phyloP scores from a whole-genome alignment of 2,888 invertebrate genomes.

The Acanthoscelides obtectus region DNA sequence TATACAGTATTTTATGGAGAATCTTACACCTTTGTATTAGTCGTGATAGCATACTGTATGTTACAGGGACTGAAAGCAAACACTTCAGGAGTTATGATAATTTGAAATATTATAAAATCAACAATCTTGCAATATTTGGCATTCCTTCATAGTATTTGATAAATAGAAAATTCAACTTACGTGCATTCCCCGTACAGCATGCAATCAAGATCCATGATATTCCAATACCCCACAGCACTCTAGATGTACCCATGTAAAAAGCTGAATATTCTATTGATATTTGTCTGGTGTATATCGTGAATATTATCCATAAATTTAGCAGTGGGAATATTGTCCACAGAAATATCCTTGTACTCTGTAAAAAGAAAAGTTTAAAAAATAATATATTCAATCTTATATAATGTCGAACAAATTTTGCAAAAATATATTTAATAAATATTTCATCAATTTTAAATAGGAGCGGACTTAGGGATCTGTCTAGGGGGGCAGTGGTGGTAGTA shows the following conservation, averaged over 20 bases:
- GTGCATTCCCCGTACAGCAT: conserved; percentile 52
- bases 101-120: no score
- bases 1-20: no score
- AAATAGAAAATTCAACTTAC: no score
- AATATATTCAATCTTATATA: no score
- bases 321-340: conserved; percentile 44
- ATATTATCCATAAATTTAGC: conserved; percentile 46
- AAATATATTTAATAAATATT: conserved; percentile 7
- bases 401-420: no score
- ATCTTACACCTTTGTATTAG: no score
- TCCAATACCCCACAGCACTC: conserved; percentile 53
- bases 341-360: conserved; percentile 22
- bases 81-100: no score
- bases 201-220: conserved; percentile 56
- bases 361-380: no score
- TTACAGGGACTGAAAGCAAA: no score
- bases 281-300: conserved; percentile 45
- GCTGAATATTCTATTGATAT: conserved; percentile 48
- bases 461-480: no score
- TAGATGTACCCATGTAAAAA: conserved; percentile 50
- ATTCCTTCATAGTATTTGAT: background rate
- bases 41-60: no score
- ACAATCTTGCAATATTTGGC: background rate
- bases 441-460: no score
- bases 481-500: background rate